These are phyloP conservation scores for Amphiprion clarkii DNA, from an alignment of 2,797 vertebrate genomes.

Conservation along the genomic window DNA sequence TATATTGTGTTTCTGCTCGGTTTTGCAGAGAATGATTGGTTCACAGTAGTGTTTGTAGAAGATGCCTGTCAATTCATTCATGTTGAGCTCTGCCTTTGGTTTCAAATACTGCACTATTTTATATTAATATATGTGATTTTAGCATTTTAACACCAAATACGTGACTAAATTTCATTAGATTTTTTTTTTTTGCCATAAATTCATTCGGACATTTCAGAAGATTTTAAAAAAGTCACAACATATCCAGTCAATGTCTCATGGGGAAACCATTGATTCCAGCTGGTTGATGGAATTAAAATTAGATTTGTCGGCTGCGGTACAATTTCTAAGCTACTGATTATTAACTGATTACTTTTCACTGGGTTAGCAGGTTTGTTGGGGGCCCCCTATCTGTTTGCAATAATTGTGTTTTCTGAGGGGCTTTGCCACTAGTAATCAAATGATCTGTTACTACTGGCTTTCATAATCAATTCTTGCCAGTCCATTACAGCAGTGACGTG, in stretches of 20 bases:
- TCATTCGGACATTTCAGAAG: neutral
- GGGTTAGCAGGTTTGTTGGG: conserved; percentile 43
- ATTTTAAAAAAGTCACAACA: conserved; percentile 4
- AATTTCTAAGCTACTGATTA: conserved; percentile 65
- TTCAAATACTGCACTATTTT: neutral
- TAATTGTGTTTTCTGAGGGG: conserved; percentile 61
- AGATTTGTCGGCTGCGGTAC: conserved; percentile 42
- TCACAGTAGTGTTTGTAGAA: neutral
- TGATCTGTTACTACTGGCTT: conserved; percentile 54
- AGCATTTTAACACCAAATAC: neutral
- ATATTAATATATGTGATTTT: neutral
- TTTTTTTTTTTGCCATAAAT: neutral
- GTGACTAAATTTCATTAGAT: too few species aligned
- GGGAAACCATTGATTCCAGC: conserved; percentile 50
- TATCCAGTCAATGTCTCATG: conserved; percentile 22
- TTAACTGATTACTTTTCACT: conserved; percentile 71
- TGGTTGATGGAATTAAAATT: conserved; percentile 56
- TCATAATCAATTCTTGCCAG: conserved; percentile 70
- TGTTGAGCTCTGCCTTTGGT: neutral
- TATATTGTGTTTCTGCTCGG: neutral
- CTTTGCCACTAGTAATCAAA: conserved; percentile 63
- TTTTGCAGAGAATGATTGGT: neutral
- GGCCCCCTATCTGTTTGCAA: conserved; percentile 39
- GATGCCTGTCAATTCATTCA: neutral
- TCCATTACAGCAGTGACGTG: conserved; percentile 56